Evolutionary conservation across 1,140 invertebrate genomes (phyloP).

Genomic region (Temnothorax curvispinosus): DNA sequence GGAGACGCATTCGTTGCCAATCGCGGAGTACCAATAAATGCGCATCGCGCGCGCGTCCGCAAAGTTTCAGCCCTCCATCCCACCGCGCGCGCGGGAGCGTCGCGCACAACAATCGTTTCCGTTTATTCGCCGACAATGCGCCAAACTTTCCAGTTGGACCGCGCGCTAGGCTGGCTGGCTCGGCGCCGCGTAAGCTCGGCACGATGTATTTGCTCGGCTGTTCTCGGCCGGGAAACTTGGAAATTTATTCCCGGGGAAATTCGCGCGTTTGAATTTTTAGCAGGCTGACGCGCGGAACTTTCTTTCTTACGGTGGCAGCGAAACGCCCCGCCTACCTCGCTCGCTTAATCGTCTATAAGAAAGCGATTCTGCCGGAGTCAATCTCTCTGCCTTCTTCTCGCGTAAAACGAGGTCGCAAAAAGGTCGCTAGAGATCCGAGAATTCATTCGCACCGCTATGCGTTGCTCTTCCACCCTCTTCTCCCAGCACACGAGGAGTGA

Average conservation of each 20-base stretch:
- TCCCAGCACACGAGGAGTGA: neutral
- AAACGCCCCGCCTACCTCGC: slow-evolving; percentile 37
- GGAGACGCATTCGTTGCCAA: slow-evolving; percentile 47
- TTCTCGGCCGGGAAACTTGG: slow-evolving; percentile 77
- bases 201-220: slow-evolving; percentile 80
- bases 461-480: slow-evolving; percentile 10
- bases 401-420: neutral
- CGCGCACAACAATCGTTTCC: slow-evolving; percentile 82
- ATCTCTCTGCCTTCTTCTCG: slow-evolving; percentile 25
- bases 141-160: slow-evolving; percentile 81
- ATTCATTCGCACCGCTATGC: slow-evolving; percentile 16
- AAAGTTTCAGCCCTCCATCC: slow-evolving; percentile 69
- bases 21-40: slow-evolving; percentile 46
- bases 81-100: slow-evolving; percentile 40
- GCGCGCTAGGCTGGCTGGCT: slow-evolving; percentile 36
- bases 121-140: slow-evolving; percentile 83
- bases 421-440: slow-evolving; percentile 11
- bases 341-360: slow-evolving; percentile 68
- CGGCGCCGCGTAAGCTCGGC: slow-evolving; percentile 69
- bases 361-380: slow-evolving; percentile 58
- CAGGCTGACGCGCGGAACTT: slow-evolving; percentile 70
- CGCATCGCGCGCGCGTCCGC: slow-evolving; percentile 45
- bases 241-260: slow-evolving; percentile 82
- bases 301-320: slow-evolving; percentile 40
- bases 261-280: slow-evolving; percentile 81